Evolutionary conservation across 2,888 invertebrate species (phyloP).

Genomic region (Exocentrus adspersus): DNA sequence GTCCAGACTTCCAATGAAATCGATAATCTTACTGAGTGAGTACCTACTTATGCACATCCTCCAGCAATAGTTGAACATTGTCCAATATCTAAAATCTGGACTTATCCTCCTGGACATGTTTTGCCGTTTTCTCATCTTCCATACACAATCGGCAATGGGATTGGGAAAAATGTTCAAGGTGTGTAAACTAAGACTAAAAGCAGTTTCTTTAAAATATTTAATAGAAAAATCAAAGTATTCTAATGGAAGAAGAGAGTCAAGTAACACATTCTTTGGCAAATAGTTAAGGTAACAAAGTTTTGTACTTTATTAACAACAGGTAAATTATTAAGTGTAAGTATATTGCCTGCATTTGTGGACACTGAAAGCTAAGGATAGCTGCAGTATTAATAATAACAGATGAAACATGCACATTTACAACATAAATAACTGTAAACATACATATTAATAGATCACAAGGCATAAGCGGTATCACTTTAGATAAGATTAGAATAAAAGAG

Average conservation of each 20-base stretch:
- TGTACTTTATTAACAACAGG: background rate
- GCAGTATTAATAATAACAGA: background rate
- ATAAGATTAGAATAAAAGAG: too few species aligned
- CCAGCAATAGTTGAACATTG: too few species aligned
- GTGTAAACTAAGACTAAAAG: too few species aligned
- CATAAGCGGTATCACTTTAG: background rate
- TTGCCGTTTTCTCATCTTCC: too few species aligned
- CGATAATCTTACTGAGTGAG: too few species aligned
- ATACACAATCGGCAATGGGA: too few species aligned
- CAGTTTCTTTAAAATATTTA: background rate
- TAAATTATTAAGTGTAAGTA: background rate
- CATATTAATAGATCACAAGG: background rate
- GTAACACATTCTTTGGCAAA: background rate
- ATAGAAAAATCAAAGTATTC: background rate
- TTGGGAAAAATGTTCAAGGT: too few species aligned
- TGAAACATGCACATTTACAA: background rate
- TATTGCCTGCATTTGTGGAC: background rate
- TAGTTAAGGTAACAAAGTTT: constrained; percentile 3
- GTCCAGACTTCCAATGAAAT: too few species aligned
- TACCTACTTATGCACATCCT: too few species aligned
- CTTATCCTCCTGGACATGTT: too few species aligned
- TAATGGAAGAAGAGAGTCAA: constrained; percentile 1
- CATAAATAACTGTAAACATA: background rate
- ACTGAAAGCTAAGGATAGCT: background rate
- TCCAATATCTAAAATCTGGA: too few species aligned